Percentiles rank a stretch among this genome's conserved stretches.
Evolutionary conservation across 2,888 invertebrate species (phyloP).

Genomic region (Anorthoa munda): DNA sequence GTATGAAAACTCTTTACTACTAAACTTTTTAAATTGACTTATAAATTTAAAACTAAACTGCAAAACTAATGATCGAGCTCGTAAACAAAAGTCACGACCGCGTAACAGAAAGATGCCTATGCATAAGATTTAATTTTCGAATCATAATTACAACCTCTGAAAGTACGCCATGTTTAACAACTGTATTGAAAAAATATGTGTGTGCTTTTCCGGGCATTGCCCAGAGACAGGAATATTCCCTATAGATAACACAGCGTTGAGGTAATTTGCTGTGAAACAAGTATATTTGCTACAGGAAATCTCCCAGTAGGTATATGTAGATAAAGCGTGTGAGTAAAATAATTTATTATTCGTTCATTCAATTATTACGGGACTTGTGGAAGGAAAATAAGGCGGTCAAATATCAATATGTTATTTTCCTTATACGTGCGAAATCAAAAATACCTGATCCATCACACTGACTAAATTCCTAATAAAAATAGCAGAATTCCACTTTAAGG

Average conservation of each 20-base stretch:
- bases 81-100: no score
- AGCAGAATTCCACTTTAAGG: not conserved
- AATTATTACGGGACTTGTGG: conserved; percentile 10
- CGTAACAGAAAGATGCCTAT: no score
- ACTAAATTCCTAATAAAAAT: not conserved
- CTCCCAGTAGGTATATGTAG: not conserved
- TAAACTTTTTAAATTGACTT: no score
- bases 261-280: not conserved
- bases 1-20: no score
- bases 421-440: conserved; percentile 9
- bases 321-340: conserved; percentile 12
- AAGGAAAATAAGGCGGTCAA: conserved; percentile 21
- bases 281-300: conserved; percentile 28
- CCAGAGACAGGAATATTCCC: not conserved
- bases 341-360: conserved; percentile 21
- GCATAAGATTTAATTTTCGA: no score
- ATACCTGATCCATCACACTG: not conserved
- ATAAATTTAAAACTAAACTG: no score
- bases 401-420: conserved; percentile 10
- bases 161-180: no score
- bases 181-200: no score
- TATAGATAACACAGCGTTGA: not conserved
- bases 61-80: no score
- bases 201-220: not conserved
- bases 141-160: no score